A percentile compares a stretch with the other conserved stretches of the same genome.
phyloP scores from a whole-genome alignment of 2,797 vertebrate species.

The Neosilurus hyrtlii region DNA sequence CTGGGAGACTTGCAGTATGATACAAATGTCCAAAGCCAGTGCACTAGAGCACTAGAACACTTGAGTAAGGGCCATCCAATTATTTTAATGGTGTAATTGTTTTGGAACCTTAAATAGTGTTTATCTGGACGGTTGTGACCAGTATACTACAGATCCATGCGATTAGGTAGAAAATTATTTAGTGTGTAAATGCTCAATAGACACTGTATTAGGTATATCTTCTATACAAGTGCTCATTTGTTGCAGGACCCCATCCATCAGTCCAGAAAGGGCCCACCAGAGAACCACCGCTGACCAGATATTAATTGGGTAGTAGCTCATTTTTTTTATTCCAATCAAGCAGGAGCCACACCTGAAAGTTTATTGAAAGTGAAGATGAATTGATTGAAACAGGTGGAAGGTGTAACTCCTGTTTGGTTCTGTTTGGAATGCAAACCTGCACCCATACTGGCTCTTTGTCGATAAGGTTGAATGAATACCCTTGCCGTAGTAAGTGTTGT shows the following conservation, averaged over 20 bases:
- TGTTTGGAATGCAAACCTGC: too few relatives aligned
- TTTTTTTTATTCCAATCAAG: too few relatives aligned
- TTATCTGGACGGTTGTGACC: background rate
- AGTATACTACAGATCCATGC: background rate
- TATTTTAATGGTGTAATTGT: background rate
- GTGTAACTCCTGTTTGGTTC: too few relatives aligned
- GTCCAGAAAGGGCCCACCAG: background rate
- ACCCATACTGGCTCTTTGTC: too few relatives aligned
- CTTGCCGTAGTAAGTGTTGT: background rate
- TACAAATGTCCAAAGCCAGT: background rate
- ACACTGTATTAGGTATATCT: background rate
- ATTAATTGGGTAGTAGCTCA: background rate
- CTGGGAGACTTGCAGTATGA: too few relatives aligned
- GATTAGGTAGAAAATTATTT: background rate
- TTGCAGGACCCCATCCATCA: background rate
- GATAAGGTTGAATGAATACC: too few relatives aligned
- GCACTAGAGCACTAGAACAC: background rate
- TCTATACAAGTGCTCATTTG: background rate
- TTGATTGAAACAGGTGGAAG: too few relatives aligned
- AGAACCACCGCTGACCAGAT: background rate
- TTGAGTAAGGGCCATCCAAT: background rate
- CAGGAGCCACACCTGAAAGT: too few relatives aligned
- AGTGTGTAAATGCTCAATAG: background rate
- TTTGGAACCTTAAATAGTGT: background rate
- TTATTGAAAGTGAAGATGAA: too few relatives aligned